phyloP scores from a whole-genome alignment of 2,888 invertebrate genomes.

The Ypsolopha sequella region DNA sequence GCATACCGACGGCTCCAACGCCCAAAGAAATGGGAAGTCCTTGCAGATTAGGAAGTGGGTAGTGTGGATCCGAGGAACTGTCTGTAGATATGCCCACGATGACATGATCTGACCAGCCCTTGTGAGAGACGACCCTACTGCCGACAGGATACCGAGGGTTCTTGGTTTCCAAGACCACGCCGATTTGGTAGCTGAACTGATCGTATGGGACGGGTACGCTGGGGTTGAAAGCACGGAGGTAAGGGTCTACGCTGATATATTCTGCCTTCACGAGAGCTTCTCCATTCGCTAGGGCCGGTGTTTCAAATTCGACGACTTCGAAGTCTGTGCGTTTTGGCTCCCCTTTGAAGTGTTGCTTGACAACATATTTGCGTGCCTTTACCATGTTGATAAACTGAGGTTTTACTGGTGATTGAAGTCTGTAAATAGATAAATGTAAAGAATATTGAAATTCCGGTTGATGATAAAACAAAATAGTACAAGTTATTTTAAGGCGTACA shows the following conservation, averaged over 20 bases:
- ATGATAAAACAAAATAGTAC: too few species aligned
- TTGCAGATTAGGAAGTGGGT: conserved; percentile 49
- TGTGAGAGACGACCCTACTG: conserved; percentile 55
- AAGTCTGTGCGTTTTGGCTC: conserved; percentile 70
- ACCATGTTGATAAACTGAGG: conserved; percentile 34
- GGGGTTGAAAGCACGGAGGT: conserved; percentile 24
- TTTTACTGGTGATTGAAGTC: not conserved
- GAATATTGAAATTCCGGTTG: too few species aligned
- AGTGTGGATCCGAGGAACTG: not conserved
- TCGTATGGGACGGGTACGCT: conserved; percentile 34
- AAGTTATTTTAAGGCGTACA: too few species aligned
- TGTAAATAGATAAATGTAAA: too few species aligned
- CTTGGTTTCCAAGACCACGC: conserved; percentile 5
- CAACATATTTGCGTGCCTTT: conserved; percentile 67
- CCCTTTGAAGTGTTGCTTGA: conserved; percentile 68
- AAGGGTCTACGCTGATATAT: conserved; percentile 38
- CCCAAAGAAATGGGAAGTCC: conserved; percentile 48
- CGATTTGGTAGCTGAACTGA: conserved; percentile 5
- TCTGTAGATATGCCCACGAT: not conserved
- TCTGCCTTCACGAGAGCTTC: conserved; percentile 39
- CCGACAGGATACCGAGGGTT: conserved; percentile 68
- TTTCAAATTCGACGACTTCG: conserved; percentile 69
- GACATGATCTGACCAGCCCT: conserved; percentile 73
- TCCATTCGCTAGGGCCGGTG: conserved; percentile 71
- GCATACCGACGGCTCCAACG: conserved; percentile 70